These are phyloP conservation scores for Phragmatobia fuliginosa DNA, from an alignment of 2,888 invertebrate genomes.

Conservation along the genomic window DNA sequence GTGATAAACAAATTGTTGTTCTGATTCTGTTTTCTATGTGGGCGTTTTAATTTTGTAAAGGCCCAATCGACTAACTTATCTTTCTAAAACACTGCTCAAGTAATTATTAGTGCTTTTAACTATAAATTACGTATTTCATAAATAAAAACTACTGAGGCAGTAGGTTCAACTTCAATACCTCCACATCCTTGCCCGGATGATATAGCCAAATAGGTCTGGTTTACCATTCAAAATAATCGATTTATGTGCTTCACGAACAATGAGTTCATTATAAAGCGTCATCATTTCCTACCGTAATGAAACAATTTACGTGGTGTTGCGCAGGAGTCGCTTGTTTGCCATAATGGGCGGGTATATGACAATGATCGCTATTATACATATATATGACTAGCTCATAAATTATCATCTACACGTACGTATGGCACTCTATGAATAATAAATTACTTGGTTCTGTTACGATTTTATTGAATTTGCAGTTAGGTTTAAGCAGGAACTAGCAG, in stretches of 20 bases:
- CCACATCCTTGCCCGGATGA: slow-evolving; percentile 3
- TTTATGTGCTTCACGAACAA: slow-evolving; percentile 19
- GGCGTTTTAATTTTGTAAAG: too few species aligned
- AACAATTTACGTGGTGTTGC: slow-evolving; percentile 51
- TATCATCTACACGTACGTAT: slow-evolving; percentile 43
- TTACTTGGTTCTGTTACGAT: slow-evolving; percentile 9
- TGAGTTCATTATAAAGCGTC: slow-evolving; percentile 36
- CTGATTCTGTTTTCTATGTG: too few species aligned
- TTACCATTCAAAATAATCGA: slow-evolving; percentile 8
- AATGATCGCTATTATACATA: slow-evolving; percentile 53
- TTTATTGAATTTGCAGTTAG: slow-evolving; percentile 19
- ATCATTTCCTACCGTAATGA: slow-evolving; percentile 43
- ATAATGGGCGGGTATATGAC: slow-evolving; percentile 52
- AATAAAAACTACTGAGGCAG: neutral
- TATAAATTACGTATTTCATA: neutral
- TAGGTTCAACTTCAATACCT: neutral
- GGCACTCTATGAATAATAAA: slow-evolving; percentile 56
- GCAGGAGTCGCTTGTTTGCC: slow-evolving; percentile 47
- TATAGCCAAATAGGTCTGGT: slow-evolving; percentile 2
- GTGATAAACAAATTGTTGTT: too few species aligned
- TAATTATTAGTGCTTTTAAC: too few species aligned
- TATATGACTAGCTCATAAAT: slow-evolving; percentile 50
- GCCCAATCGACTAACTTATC: too few species aligned
- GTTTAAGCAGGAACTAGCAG: slow-evolving; percentile 14
- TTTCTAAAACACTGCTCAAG: too few species aligned